Conservation (phyloP, 2,888 invertebrate genomes). For the Oxystoma pomonae region DNA sequence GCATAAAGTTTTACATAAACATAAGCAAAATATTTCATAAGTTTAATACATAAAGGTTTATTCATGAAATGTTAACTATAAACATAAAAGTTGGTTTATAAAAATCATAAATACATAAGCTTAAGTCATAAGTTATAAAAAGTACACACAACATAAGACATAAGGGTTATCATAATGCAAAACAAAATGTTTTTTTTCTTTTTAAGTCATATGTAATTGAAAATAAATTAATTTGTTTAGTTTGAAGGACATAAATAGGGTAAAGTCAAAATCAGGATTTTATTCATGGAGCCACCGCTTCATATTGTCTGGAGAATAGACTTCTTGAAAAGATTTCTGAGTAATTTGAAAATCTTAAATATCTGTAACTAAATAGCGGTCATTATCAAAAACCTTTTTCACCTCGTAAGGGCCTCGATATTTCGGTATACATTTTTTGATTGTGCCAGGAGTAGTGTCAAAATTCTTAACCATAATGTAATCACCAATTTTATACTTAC, state of each 20-base stretch:
- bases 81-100: too few species aligned
- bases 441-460: conserved; percentile 23
- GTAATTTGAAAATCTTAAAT: conserved; percentile 20
- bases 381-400: conserved; percentile 26
- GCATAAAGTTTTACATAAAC: too few species aligned
- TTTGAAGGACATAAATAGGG: not conserved
- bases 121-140: too few species aligned
- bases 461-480: conserved; percentile 25
- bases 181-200: not conserved
- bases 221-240: too few species aligned
- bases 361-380: conserved; percentile 25
- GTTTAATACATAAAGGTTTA: too few species aligned
- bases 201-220: not conserved
- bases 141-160: too few species aligned
- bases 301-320: conserved; percentile 16
- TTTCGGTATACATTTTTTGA: conserved; percentile 29
- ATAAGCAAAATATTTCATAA: too few species aligned
- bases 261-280: too few species aligned
- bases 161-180: too few species aligned
- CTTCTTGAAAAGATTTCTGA: conserved; percentile 20
- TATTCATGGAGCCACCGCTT: not conserved
- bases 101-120: too few species aligned
- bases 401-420: conserved; percentile 27
- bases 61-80: too few species aligned
- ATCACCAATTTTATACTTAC: conserved; percentile 23